Conservation (phyloP, 1,140 invertebrate genomes). For the Daktulosphaira vitifoliae region DNA sequence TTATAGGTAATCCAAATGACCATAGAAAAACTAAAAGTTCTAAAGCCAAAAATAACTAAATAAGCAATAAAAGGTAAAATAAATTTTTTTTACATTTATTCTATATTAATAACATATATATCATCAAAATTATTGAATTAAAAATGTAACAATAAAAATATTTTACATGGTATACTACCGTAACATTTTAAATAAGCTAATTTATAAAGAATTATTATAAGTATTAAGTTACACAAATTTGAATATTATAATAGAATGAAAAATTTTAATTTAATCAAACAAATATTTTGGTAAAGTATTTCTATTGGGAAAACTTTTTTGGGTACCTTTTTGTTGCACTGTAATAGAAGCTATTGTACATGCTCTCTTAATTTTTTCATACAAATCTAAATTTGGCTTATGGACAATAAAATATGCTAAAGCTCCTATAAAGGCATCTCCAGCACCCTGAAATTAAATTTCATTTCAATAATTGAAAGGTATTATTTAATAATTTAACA, state of each 20-base stretch:
- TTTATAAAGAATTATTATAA: too few relatives aligned
- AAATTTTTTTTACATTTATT: too few relatives aligned
- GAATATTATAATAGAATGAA: background rate
- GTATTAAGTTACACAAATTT: too few relatives aligned
- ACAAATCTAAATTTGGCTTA: conserved; percentile 46
- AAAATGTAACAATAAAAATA: too few relatives aligned
- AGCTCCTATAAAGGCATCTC: conserved; percentile 85
- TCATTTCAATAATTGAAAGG: conserved; percentile 36
- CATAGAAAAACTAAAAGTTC: too few relatives aligned
- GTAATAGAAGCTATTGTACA: conserved; percentile 65
- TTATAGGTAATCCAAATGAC: too few relatives aligned
- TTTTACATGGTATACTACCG: too few relatives aligned
- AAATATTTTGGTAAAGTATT: conserved; percentile 47
- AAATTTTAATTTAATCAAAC: conserved; percentile 12
- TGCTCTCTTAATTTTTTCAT: conserved; percentile 58
- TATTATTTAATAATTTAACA: conserved; percentile 4
- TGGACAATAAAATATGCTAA: conserved; percentile 57
- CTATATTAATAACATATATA: too few relatives aligned
- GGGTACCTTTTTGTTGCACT: conserved; percentile 72
- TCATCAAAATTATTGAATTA: too few relatives aligned
- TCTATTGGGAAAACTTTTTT: conserved; percentile 64
- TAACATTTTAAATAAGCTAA: too few relatives aligned
- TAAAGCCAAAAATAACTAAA: too few relatives aligned
- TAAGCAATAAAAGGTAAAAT: too few relatives aligned
- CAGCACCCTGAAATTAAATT: conserved; percentile 63